Percentiles rank a stretch among this genome's conserved stretches.
These are phyloP conservation scores for Pecten maximus DNA, from an alignment of 2,888 invertebrate genomes.

Conservation along the genomic window DNA sequence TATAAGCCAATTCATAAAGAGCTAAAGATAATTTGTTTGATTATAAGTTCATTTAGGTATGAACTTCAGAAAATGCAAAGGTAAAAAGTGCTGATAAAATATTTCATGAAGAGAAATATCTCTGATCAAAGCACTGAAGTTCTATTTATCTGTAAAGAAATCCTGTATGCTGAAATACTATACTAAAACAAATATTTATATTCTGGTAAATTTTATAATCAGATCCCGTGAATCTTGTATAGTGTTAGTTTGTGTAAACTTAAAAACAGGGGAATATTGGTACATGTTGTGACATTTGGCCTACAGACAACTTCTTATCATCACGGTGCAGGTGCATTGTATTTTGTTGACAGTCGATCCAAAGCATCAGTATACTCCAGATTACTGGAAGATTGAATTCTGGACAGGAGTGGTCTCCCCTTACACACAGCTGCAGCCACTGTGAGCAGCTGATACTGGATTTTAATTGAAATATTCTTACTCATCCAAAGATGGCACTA, in stretches of 20 bases:
- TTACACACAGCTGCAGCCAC: background rate
- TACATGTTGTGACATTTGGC: background rate
- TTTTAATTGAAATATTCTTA: background rate
- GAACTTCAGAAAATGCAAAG: background rate
- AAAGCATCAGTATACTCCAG: background rate
- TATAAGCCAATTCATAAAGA: background rate
- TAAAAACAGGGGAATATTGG: background rate
- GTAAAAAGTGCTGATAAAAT: background rate
- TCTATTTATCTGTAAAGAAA: background rate
- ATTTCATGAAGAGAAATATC: constrained; percentile 8
- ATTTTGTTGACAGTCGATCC: background rate
- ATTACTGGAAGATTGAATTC: background rate
- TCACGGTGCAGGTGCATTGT: background rate
- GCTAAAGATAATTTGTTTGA: background rate
- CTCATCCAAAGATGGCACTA: background rate
- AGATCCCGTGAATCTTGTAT: background rate
- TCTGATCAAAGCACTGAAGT: background rate
- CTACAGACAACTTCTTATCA: background rate
- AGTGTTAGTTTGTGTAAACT: background rate
- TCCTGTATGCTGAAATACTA: background rate
- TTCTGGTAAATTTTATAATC: background rate
- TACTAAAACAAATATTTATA: background rate
- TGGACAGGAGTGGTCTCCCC: background rate
- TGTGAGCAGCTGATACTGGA: background rate
- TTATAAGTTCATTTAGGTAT: background rate